phyloP scores from a whole-genome alignment of 2,113 vertebrate species.

The Procapra przewalskii region DNA sequence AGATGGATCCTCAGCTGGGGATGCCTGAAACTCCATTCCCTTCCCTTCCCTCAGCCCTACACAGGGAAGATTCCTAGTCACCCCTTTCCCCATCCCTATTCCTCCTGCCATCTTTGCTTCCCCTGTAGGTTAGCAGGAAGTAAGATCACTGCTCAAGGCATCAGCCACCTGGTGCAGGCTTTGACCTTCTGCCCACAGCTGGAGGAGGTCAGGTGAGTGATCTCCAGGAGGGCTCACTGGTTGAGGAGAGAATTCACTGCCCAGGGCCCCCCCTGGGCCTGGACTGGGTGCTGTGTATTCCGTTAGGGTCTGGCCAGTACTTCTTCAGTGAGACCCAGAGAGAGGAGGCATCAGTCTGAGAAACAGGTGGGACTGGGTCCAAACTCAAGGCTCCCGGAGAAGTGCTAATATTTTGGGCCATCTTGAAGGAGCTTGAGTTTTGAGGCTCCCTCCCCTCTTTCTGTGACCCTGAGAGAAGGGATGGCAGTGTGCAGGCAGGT shows the following conservation, averaged over 20 bases:
- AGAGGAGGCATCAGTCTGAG: not conserved
- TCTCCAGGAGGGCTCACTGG: not conserved
- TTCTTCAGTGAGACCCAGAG: not conserved
- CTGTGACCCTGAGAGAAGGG: not conserved
- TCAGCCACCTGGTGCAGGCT: slow-evolving; percentile 79
- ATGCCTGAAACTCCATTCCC: not conserved
- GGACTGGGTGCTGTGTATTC: not conserved
- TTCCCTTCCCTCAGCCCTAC: not conserved
- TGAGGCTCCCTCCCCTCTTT: not conserved
- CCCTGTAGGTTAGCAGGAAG: slow-evolving; percentile 82
- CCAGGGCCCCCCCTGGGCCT: not conserved
- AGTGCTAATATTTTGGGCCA: not conserved
- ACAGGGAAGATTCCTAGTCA: not conserved
- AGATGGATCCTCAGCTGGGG: not conserved
- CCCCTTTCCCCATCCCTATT: not conserved
- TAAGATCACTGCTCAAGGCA: slow-evolving; percentile 82
- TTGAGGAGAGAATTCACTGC: not conserved
- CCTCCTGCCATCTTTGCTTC: not conserved
- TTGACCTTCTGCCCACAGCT: slow-evolving; percentile 82
- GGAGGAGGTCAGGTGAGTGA: slow-evolving; percentile 87
- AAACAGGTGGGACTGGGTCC: not conserved
- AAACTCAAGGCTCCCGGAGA: not conserved
- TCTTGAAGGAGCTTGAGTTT: not conserved
- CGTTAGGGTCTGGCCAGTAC: not conserved
- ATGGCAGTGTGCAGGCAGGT: not conserved